Percentiles rank a stretch among this genome's conserved stretches.
phyloP scores from a whole-genome alignment of 2,113 vertebrate genomes.

The Erythrolamprus reginae region DNA sequence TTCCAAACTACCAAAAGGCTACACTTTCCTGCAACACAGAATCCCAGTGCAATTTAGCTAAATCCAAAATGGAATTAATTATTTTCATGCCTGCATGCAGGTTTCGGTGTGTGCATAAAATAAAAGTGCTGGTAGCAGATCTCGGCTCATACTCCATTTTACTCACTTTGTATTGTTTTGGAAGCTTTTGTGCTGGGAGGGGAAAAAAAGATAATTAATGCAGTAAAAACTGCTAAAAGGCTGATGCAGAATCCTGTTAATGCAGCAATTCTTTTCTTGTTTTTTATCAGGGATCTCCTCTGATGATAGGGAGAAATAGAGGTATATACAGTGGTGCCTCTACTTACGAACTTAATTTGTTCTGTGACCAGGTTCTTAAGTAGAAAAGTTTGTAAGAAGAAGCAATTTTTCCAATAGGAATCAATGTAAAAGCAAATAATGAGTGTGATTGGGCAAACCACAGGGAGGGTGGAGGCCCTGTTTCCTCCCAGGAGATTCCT shows the following conservation, averaged over 20 bases:
- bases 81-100: background rate
- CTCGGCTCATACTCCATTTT: background rate
- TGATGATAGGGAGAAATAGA: background rate
- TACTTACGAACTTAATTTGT: too few relatives aligned
- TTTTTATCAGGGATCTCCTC: background rate
- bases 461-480: too few relatives aligned
- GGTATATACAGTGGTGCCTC: too few relatives aligned
- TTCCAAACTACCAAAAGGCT: background rate
- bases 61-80: background rate
- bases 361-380: too few relatives aligned
- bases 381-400: too few relatives aligned
- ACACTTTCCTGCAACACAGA: background rate
- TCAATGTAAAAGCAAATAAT: too few relatives aligned
- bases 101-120: background rate
- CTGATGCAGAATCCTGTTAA: background rate
- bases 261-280: background rate
- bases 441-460: too few relatives aligned
- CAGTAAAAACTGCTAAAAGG: background rate
- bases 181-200: conserved; percentile 6
- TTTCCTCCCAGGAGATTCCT: too few relatives aligned
- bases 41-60: background rate
- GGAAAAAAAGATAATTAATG: background rate
- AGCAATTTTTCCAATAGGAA: too few relatives aligned
- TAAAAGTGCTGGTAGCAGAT: background rate
- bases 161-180: background rate